Base-by-base conservation (phyloP, 1,140 invertebrate species). In the Hylaeus volcanicus region DNA sequence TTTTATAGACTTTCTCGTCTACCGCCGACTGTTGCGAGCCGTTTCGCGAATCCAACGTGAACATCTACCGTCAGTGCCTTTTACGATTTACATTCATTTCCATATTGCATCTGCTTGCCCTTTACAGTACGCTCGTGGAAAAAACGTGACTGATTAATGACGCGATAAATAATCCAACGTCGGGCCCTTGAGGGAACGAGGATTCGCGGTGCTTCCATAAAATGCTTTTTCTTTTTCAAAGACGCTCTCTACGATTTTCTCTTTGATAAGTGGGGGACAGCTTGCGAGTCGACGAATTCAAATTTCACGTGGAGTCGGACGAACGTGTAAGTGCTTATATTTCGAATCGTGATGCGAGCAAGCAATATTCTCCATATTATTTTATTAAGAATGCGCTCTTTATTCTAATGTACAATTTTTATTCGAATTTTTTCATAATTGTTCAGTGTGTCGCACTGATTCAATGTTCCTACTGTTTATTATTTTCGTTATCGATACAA, bases 21-120 rank as follows among this genome's bases (percentile, higher is more conserved):
- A 85, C 72, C 72, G 14, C 5, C 80, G 78, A 77, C 81, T 80
- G 76, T 61, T 74, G 76, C 79, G 79, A 82, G 87, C 84, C 80
- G 77, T 90, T 90, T 90, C 85, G 87, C 88, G 82, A 81, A 77
- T 83, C 81, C 79, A 77, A 71, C 81, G 81, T 81, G 83, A 82
- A 80, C 82, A 85, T 82, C 82, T 79, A 73, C 74, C 26, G 79
- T 71, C 86, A 70, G 82, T 74, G 82, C 84, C 83, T 87, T 91
- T 91, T 91, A 91, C 90, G 90, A 89, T 91, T 91, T 91, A 89
- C 89, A 88, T 82, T 86, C 75, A 91, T 91, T 90, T 88, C 87
- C 88, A 88, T 89, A 88, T 83, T 89, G 84, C 82, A 88, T 84
- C 71, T 73, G 70, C 81, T 83, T 70, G 70, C 77, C 73, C 79